Conservation (phyloP, 92 coral and sea anemone species). For the Anthopleura xanthogrammica region DNA sequence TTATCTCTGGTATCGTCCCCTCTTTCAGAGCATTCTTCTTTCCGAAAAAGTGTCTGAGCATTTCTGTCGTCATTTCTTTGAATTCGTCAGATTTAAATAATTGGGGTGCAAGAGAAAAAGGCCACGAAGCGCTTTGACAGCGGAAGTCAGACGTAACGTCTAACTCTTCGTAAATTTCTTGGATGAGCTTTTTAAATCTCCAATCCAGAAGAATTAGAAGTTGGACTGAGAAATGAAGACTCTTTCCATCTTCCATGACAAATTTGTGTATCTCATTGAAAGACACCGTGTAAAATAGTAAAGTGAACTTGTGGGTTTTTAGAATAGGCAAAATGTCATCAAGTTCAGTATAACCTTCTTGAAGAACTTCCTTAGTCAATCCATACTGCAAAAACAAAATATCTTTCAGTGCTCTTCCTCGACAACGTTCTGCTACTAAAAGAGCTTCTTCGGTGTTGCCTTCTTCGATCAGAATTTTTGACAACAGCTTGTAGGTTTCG, state of each 20-base stretch:
- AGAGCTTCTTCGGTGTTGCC: conserved; percentile 9
- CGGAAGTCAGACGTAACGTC: background rate
- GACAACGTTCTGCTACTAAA: background rate
- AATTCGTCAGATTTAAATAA: no score
- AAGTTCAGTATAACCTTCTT: background rate
- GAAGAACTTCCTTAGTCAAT: background rate
- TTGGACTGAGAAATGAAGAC: background rate
- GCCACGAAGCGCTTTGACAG: no score
- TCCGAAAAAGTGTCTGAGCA: no score
- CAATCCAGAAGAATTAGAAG: background rate
- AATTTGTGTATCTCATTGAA: background rate
- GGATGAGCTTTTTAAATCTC: background rate
- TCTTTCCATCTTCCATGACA: background rate
- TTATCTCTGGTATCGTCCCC: no score
- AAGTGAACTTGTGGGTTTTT: background rate
- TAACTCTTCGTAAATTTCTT: background rate
- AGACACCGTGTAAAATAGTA: background rate
- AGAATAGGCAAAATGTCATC: background rate
- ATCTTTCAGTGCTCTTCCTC: background rate
- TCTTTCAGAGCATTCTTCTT: no score
- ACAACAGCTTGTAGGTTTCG: background rate
- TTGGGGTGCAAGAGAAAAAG: no score
- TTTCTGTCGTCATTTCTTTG: background rate
- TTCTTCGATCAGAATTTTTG: background rate
- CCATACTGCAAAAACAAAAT: background rate